Base-by-base conservation (phyloP, 2,797 vertebrate genomes). In the Schizothorax lantsangensis region DNA sequence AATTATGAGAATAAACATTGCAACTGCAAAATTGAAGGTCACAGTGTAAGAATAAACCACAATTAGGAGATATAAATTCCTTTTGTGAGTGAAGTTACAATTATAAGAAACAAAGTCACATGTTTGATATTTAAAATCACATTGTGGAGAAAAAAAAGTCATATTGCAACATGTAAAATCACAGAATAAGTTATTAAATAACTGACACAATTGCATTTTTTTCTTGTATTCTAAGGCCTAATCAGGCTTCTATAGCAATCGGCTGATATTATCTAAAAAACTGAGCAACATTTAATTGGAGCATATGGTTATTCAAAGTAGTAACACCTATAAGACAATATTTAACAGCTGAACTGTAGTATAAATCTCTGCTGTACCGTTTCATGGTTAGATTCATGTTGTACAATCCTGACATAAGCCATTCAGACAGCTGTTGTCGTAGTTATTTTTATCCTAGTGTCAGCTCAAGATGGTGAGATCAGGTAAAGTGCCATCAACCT, bases 401-500 rank as follows among this genome's bases (percentile, higher is more conserved):
- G 69, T 62, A 40, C 8, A 68, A 36, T 79, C 30, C 83, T 75
- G 73, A 77, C 49, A 43, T 54, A 69, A 78, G 17, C 36, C 17
- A 15, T 69, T 77, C 19, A 69, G 59, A 87, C 74, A 85, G 52
- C 71, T 43, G 17, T 83, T 87, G 79, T 81, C 15, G 14, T 21
- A 36, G 79, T 80, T 86, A 83, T 88, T 87, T 68, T 85, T 83
- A 87, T 71, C 84, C 59, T 23, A 21, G 68, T 59, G 2, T 73
- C 40, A 45, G 81, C 54, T 73, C 38, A 69, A 80, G 49, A 78
- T 84, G 79, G 74, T 45, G 52, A 86, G 79, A 81, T 85, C 38
- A 74, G 68, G 62, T 86, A 66, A 40, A 84, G 86, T 84, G 80
- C 71, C 74, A 69, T 78, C 79, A 74, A 87, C 83, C 71, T 73